phyloP scores from a whole-genome alignment of 2,113 vertebrate genomes.

The Carassius gibelio region DNA sequence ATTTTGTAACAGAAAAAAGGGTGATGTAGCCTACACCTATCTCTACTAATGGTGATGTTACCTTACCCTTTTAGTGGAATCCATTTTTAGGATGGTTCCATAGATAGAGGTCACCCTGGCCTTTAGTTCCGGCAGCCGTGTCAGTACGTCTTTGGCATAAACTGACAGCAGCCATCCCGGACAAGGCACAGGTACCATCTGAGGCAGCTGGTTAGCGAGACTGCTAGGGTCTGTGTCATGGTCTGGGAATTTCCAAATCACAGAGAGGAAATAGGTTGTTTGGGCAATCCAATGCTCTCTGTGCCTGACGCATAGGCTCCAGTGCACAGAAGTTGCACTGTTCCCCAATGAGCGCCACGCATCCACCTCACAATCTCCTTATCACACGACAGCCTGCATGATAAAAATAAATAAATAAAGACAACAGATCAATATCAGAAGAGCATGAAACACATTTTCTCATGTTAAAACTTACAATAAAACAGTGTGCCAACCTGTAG shows the following conservation, averaged over 20 bases:
- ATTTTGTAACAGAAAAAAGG: too few relatives aligned
- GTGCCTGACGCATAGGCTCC: background rate
- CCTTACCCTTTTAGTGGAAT: background rate
- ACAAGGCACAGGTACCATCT: too few relatives aligned
- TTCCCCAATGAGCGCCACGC: constrained; percentile 2
- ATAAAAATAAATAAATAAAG: background rate
- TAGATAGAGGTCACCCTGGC: background rate
- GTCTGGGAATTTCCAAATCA: background rate
- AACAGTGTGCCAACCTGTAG: too few relatives aligned
- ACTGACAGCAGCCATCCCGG: background rate
- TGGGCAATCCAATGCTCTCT: background rate
- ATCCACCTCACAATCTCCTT: background rate
- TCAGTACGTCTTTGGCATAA: background rate
- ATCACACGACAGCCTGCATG: background rate
- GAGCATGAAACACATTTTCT: too few relatives aligned
- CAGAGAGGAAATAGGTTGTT: background rate
- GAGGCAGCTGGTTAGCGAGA: too few relatives aligned
- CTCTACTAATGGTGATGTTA: too few relatives aligned
- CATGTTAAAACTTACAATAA: too few relatives aligned
- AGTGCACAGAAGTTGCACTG: background rate
- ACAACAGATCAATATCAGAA: too few relatives aligned
- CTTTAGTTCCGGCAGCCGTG: background rate
- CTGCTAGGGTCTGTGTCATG: too few relatives aligned
- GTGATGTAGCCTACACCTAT: too few relatives aligned
- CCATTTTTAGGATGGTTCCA: background rate